These are phyloP conservation scores for Hirudinaria manillensis DNA, from an alignment of 2,888 invertebrate species.

Conservation along the genomic window DNA sequence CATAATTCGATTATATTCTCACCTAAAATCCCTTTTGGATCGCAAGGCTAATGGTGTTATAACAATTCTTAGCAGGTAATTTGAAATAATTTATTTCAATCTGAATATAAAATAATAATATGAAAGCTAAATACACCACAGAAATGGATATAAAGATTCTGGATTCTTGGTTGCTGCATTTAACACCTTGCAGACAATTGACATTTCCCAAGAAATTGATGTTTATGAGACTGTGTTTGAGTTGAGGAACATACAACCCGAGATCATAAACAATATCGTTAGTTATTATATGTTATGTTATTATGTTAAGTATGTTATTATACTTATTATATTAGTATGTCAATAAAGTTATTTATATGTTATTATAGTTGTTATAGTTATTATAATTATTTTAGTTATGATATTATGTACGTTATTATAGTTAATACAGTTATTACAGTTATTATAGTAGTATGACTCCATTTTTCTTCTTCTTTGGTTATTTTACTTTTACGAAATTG, in stretches of 20 bases:
- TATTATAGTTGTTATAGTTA: no score
- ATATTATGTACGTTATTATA: no score
- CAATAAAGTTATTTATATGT: no score
- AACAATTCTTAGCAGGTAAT: not conserved
- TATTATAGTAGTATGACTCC: no score
- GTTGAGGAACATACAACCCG: conserved; percentile 13
- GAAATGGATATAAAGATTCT: not conserved
- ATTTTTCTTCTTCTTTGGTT: no score
- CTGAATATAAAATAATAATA: not conserved
- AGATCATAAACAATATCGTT: not conserved
- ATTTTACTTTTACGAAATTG: no score
- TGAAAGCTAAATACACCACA: not conserved
- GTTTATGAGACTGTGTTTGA: conserved; percentile 15
- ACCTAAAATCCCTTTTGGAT: not conserved
- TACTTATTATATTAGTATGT: no score
- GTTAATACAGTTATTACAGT: no score
- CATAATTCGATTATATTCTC: not conserved
- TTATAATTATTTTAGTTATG: no score
- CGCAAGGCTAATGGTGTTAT: not conserved
- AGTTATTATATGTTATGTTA: no score
- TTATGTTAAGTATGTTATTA: no score
- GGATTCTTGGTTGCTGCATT: conserved; percentile 4
- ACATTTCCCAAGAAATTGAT: conserved; percentile 9
- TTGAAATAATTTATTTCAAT: not conserved
- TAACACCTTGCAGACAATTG: not conserved